Conservation (phyloP, 2,888 invertebrate species). For the Leucania comma region DNA sequence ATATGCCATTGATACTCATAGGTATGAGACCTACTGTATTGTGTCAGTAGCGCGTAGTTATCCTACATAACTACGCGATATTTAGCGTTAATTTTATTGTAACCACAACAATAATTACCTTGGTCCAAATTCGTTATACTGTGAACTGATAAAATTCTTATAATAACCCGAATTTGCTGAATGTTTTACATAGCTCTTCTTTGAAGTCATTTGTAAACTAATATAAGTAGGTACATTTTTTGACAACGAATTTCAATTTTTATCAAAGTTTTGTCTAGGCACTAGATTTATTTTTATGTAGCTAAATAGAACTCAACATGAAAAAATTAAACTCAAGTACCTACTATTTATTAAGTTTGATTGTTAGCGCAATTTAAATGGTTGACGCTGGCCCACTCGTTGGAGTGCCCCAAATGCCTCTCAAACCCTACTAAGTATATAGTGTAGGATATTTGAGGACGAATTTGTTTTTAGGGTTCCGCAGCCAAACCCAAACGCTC, state of each 20-base stretch:
- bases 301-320: neutral
- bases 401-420: neutral
- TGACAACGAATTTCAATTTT: no score
- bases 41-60: neutral
- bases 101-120: slow-evolving; percentile 62
- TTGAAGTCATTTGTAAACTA: neutral
- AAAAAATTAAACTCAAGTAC: neutral
- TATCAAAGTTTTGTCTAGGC: no score
- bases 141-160: slow-evolving; percentile 30
- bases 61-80: slow-evolving; percentile 29
- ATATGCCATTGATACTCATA: slow-evolving; percentile 28
- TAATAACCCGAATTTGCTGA: slow-evolving; percentile 15
- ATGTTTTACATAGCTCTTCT: neutral
- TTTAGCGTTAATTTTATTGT: slow-evolving; percentile 41
- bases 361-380: neutral
- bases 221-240: no score
- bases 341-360: neutral
- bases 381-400: neutral
- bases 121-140: slow-evolving; percentile 62
- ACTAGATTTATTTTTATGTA: neutral
- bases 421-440: neutral
- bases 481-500: no score
- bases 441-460: neutral
- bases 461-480: neutral
- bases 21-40: slow-evolving; percentile 5